Evolutionary conservation across 2,888 invertebrate species (phyloP).

Genomic region (Fissipunctia ypsillon): DNA sequence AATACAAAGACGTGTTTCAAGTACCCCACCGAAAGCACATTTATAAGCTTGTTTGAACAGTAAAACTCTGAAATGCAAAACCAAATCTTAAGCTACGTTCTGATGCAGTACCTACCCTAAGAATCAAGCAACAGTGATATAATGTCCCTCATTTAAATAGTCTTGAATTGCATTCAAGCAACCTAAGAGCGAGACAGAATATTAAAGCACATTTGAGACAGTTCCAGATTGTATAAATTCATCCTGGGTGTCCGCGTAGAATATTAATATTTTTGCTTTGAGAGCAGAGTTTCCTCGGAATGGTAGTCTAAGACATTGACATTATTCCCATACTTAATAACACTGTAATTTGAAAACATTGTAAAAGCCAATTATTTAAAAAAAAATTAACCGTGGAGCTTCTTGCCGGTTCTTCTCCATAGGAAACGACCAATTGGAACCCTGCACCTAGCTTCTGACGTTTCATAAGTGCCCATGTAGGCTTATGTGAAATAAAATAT

Average conservation of each 20-base stretch:
- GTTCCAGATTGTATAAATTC: slow-evolving; percentile 46
- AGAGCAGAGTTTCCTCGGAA: slow-evolving; percentile 15
- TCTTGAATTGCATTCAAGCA: slow-evolving; percentile 44
- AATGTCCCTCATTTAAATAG: slow-evolving; percentile 32
- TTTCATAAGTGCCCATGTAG: no score
- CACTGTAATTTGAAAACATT: no score
- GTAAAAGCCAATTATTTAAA: no score
- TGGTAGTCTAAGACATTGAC: background rate
- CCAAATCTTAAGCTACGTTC: background rate
- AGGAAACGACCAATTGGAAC: no score
- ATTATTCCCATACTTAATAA: no score
- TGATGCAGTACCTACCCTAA: background rate
- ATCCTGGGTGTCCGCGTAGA: slow-evolving; percentile 25
- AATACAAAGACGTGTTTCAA: background rate
- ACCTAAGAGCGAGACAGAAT: slow-evolving; percentile 36
- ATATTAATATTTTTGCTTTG: slow-evolving; percentile 51
- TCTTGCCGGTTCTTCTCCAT: no score
- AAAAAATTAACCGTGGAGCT: no score
- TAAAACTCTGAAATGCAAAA: background rate
- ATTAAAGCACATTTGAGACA: slow-evolving; percentile 40
- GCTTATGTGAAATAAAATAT: no score
- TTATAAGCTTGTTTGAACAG: background rate
- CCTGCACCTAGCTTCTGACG: no score
- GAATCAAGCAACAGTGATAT: slow-evolving; percentile 22
- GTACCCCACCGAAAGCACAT: background rate